Percentiles rank a stretch among this genome's conserved stretches.
phyloP scores from a whole-genome alignment of 2,113 vertebrate genomes.

The Apteryx mantelli region DNA sequence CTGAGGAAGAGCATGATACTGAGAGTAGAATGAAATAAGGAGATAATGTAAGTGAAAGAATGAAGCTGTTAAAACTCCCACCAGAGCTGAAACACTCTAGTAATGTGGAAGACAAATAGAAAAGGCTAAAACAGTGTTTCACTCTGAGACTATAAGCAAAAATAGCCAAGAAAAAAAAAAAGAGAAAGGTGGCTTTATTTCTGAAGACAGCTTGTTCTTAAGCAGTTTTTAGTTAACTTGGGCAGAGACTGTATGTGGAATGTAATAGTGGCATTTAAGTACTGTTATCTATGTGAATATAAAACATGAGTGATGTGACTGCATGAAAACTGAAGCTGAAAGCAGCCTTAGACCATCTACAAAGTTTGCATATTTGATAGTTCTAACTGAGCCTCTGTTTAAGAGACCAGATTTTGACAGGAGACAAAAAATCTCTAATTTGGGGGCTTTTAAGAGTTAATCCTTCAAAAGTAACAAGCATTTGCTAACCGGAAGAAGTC shows the following conservation, averaged over 20 bases:
- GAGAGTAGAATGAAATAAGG: not conserved
- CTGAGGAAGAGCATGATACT: not conserved
- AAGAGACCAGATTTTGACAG: not conserved
- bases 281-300: not conserved
- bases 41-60: not conserved
- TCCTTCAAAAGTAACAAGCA: not conserved
- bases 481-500: not conserved
- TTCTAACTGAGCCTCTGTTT: not conserved
- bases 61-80: not conserved
- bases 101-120: not conserved
- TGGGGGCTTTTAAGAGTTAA: not conserved
- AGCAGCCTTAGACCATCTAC: not conserved
- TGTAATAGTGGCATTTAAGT: not conserved
- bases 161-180: not conserved
- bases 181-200: not conserved
- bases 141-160: not conserved
- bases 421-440: not conserved
- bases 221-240: not conserved
- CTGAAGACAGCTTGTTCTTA: not conserved
- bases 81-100: not conserved
- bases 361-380: not conserved
- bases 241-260: not conserved
- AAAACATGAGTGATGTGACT: not conserved
- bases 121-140: not conserved
- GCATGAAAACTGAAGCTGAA: not conserved